Percentiles rank a stretch among this genome's conserved stretches.
phyloP scores from a whole-genome alignment of 2,113 vertebrate species.

The Austrofundulus limnaeus region DNA sequence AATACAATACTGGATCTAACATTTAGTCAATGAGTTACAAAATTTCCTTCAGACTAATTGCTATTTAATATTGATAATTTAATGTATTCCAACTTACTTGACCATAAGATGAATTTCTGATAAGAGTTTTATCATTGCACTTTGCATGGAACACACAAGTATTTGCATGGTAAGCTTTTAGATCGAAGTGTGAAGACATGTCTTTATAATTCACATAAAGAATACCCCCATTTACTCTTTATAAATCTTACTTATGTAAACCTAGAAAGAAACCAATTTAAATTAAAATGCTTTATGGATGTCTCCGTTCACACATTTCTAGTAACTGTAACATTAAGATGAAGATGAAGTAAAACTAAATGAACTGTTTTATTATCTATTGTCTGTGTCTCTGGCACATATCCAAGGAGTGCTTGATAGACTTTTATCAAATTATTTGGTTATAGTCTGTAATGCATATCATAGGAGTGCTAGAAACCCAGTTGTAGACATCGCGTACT shows the following conservation, averaged over 20 bases:
- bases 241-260: too few species aligned
- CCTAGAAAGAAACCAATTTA: background rate
- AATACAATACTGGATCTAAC: too few species aligned
- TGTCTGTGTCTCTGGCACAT: constrained; percentile 15
- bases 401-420: constrained; percentile 22
- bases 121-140: too few species aligned
- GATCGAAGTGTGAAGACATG: background rate
- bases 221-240: too few species aligned
- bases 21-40: too few species aligned
- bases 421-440: constrained; percentile 28
- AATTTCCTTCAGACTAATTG: too few species aligned
- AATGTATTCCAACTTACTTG: too few species aligned
- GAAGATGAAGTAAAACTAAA: background rate
- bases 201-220: background rate
- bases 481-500: constrained; percentile 41
- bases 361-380: constrained; percentile 4
- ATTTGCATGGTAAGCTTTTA: background rate
- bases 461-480: constrained; percentile 27
- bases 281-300: background rate
- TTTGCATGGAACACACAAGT: background rate
- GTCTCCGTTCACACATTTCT: background rate
- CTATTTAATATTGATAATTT: too few species aligned
- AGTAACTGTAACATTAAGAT: constrained; percentile 8
- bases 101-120: too few species aligned
- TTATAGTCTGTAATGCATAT: constrained; percentile 30